Percentiles rank a stretch among this genome's conserved stretches.
These are phyloP conservation scores for Himalopsyche anomala DNA, from an alignment of 2,888 invertebrate genomes.

Conservation along the genomic window DNA sequence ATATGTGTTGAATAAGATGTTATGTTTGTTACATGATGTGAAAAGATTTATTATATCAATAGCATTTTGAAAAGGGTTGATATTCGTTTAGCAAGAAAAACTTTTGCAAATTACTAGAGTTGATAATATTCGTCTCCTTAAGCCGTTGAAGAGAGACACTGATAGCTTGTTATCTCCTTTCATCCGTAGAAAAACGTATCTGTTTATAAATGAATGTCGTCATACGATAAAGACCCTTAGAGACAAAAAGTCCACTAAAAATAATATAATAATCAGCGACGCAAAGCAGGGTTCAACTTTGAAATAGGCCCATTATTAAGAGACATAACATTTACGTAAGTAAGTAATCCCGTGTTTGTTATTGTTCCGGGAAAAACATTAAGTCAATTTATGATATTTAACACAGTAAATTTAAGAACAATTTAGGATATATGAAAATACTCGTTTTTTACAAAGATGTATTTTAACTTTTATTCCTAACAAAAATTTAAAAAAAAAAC, in stretches of 20 bases:
- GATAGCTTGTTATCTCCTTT: slow-evolving; percentile 28
- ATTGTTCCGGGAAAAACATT: too few relatives aligned
- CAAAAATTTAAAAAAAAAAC: too few relatives aligned
- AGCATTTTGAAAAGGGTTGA: background rate
- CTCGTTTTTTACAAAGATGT: too few relatives aligned
- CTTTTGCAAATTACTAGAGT: background rate
- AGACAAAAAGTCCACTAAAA: background rate
- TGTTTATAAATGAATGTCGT: slow-evolving; percentile 32
- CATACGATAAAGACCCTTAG: background rate
- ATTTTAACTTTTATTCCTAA: too few relatives aligned
- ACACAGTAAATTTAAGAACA: too few relatives aligned
- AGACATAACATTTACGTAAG: too few relatives aligned
- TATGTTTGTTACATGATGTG: too few relatives aligned
- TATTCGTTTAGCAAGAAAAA: background rate
- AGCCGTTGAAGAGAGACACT: slow-evolving; percentile 5
- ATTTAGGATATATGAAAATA: too few relatives aligned
- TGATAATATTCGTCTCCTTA: slow-evolving; percentile 32
- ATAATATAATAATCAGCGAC: slow-evolving; percentile 11
- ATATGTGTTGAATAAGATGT: too few relatives aligned
- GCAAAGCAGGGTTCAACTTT: background rate
- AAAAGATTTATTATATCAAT: slow-evolving; percentile 11
- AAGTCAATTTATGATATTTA: too few relatives aligned
- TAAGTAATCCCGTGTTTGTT: too few relatives aligned
- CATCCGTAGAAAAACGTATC: background rate
- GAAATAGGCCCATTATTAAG: too few relatives aligned